phyloP scores from a whole-genome alignment of 2,888 invertebrate species.

The Epistrophe grossulariae region DNA sequence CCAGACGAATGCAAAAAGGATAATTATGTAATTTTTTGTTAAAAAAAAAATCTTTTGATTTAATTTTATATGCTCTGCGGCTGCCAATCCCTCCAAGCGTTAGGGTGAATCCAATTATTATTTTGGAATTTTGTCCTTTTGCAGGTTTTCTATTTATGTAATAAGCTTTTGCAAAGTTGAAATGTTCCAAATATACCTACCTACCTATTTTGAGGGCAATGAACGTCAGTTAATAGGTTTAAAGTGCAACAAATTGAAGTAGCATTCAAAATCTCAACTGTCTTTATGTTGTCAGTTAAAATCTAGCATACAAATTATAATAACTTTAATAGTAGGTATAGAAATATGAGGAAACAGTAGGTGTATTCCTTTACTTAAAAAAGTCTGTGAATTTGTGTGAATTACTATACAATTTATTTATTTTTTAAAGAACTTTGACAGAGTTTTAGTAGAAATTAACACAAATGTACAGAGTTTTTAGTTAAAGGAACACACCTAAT shows the following conservation, averaged over 20 bases:
- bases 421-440: too few relatives aligned
- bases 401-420: too few relatives aligned
- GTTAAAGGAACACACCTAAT: too few relatives aligned
- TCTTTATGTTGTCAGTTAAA: too few relatives aligned
- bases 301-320: too few relatives aligned
- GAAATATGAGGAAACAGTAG: too few relatives aligned
- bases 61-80: constrained; percentile 30
- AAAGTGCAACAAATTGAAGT: neutral
- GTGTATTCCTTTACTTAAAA: too few relatives aligned
- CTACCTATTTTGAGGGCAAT: neutral
- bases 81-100: constrained; percentile 3
- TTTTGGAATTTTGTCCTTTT: neutral
- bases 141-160: neutral
- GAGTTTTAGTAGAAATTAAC: too few relatives aligned
- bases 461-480: too few relatives aligned
- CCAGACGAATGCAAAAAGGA: constrained; percentile 44
- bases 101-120: constrained; percentile 14
- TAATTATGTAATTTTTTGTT: constrained; percentile 50
- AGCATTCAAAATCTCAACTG: too few relatives aligned
- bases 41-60: constrained; percentile 55
- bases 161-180: neutral
- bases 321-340: too few relatives aligned
- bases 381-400: too few relatives aligned
- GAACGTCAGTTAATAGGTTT: neutral
- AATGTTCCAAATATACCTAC: constrained; percentile 1